Evolutionary conservation across 2,797 vertebrate species (phyloP).

Genomic region (Peromyscus eremicus): DNA sequence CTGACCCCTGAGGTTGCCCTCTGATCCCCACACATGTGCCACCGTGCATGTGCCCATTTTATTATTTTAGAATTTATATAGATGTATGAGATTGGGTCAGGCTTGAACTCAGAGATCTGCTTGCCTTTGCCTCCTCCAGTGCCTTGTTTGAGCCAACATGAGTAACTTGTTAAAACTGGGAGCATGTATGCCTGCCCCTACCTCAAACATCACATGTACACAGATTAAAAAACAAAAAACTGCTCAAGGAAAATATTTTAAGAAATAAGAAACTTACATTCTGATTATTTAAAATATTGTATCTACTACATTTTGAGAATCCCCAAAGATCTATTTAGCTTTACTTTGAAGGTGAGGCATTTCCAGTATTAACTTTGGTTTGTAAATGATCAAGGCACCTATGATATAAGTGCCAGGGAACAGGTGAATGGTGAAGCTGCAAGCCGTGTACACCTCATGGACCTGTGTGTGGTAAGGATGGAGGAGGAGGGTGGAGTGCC

Average conservation of each 20-base stretch:
- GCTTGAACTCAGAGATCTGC: not conserved
- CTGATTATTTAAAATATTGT: not conserved
- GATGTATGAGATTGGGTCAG: not conserved
- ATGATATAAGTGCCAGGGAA: not conserved
- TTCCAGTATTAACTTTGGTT: not conserved
- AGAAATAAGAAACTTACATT: not conserved
- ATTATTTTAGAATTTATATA: not conserved
- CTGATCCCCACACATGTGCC: not conserved
- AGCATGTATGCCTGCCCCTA: not conserved
- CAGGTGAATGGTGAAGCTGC: not conserved
- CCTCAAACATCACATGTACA: not conserved
- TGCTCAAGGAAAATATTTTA: not conserved
- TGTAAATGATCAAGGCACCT: not conserved
- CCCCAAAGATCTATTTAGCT: not conserved
- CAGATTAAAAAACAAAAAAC: not conserved
- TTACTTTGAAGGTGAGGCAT: not conserved
- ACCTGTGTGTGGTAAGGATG: not conserved
- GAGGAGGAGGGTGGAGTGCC: fast-evolving
- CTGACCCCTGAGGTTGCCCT: not conserved
- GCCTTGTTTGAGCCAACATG: not conserved
- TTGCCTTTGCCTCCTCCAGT: not conserved
- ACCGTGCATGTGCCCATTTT: not conserved
- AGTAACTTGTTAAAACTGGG: not conserved
- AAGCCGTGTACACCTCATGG: fast-evolving
- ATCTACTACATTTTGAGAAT: not conserved